A percentile compares a stretch with the other conserved stretches of the same genome.
Evolutionary conservation across 2,888 invertebrate genomes (phyloP).

Genomic region (Drosophila koepferae): DNA sequence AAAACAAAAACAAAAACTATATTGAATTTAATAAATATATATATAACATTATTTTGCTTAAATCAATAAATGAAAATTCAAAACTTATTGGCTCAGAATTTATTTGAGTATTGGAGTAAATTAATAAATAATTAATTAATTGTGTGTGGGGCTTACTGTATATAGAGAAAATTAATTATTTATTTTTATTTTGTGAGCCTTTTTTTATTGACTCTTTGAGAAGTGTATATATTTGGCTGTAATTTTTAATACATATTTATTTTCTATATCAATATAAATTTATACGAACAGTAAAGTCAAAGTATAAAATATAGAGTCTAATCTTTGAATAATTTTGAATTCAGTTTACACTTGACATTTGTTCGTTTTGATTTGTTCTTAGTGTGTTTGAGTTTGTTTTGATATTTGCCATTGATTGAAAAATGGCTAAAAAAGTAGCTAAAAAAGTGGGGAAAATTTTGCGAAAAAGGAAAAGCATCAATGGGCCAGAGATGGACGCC

Average conservation of each 20-base stretch:
- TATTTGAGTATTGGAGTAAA: not conserved
- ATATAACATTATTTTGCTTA: conserved; percentile 65
- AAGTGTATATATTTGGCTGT: not conserved
- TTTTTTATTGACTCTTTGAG: not conserved
- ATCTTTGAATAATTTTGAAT: conserved; percentile 1
- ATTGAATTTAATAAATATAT: conserved; percentile 47
- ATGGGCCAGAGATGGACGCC: fast-evolving
- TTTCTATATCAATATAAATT: not conserved
- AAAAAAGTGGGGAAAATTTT: not conserved
- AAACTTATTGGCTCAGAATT: not conserved
- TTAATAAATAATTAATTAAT: not conserved
- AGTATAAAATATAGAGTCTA: not conserved
- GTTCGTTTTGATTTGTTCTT: conserved; percentile 22
- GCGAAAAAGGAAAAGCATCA: not conserved
- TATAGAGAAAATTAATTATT: not conserved
- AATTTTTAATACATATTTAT: not conserved
- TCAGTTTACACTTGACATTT: conserved; percentile 35
- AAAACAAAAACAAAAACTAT: conserved; percentile 24
- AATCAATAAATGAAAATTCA: conserved; percentile 44
- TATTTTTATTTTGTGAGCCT: not conserved
- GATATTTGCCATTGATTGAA: not conserved
- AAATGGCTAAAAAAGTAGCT: not conserved
- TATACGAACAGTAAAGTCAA: not conserved
- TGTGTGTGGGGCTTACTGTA: not conserved
- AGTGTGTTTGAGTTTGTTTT: conserved; percentile 6